These are phyloP conservation scores for Rhinella marina DNA, from an alignment of 2,797 vertebrate species.

Conservation along the genomic window DNA sequence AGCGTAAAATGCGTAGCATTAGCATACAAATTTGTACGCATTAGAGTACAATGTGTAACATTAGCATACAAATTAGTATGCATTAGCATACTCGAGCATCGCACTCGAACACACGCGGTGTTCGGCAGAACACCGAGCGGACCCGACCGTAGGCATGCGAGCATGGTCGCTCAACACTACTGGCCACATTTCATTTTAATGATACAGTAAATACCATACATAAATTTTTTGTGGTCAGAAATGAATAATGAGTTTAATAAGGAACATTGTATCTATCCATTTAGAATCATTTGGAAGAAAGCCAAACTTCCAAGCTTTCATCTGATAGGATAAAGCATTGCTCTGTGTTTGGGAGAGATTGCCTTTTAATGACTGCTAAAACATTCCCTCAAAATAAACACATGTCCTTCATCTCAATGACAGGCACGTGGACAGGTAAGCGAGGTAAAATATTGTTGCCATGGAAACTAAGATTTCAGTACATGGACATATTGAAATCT, in stretches of 20 bases:
- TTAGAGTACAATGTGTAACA: too few relatives aligned
- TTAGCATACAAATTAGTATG: too few relatives aligned
- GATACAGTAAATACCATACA: background rate
- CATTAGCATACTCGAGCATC: too few relatives aligned
- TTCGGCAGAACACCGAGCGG: too few relatives aligned
- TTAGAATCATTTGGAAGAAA: background rate
- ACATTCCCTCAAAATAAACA: background rate
- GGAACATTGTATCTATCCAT: background rate
- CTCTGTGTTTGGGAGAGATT: background rate
- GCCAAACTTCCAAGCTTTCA: background rate
- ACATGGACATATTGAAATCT: conserved; percentile 40
- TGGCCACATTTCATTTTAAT: background rate
- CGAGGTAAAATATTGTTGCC: conserved; percentile 26
- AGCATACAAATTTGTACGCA: too few relatives aligned
- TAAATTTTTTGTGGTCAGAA: background rate
- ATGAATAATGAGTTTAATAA: conserved; percentile 14
- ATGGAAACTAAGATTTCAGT: conserved; percentile 49
- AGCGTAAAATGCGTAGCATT: too few relatives aligned
- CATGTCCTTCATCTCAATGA: conserved; percentile 45
- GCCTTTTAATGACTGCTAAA: background rate
- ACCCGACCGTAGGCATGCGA: too few relatives aligned
- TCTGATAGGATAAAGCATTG: background rate
- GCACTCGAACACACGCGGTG: too few relatives aligned
- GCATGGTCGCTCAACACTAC: too few relatives aligned
- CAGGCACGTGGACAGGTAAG: conserved; percentile 45